Evolutionary conservation across 2,113 vertebrate species (phyloP).

Genomic region (Mirounga angustirostris): DNA sequence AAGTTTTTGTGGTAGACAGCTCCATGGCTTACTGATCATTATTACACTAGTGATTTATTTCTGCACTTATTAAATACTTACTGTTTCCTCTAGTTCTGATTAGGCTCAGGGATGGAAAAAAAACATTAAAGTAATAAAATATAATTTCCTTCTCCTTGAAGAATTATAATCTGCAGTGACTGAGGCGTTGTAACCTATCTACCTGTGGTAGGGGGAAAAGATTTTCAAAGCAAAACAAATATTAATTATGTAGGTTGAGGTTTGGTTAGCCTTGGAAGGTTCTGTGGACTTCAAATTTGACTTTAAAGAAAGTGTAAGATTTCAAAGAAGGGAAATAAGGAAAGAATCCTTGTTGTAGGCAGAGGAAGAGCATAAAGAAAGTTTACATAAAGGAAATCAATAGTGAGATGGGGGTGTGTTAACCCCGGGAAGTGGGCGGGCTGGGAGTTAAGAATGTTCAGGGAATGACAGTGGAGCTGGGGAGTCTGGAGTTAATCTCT

Average conservation of each 20-base stretch:
- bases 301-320: not conserved
- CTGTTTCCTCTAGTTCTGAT: not conserved
- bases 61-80: not conserved
- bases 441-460: not conserved
- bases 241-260: not conserved
- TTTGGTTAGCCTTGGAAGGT: conserved; percentile 2
- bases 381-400: not conserved
- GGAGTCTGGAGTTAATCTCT: not conserved
- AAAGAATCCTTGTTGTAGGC: not conserved
- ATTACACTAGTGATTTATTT: not conserved
- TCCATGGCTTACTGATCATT: not conserved
- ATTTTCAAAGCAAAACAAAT: conserved; percentile 40
- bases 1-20: not conserved
- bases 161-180: not conserved
- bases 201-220: not conserved
- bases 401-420: not conserved
- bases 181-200: not conserved
- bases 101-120: not conserved
- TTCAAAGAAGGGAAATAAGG: not conserved
- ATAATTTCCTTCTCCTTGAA: conserved; percentile 1
- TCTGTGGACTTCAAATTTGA: not conserved
- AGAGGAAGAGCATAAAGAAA: not conserved
- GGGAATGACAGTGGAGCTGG: not conserved
- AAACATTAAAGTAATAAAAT: not conserved
- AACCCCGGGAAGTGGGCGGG: not conserved